Evolutionary conservation across 2,797 vertebrate species (phyloP), one percentile per base, ranked within the genome.

Genomic region (Rousettus madagascariensis): DNA sequence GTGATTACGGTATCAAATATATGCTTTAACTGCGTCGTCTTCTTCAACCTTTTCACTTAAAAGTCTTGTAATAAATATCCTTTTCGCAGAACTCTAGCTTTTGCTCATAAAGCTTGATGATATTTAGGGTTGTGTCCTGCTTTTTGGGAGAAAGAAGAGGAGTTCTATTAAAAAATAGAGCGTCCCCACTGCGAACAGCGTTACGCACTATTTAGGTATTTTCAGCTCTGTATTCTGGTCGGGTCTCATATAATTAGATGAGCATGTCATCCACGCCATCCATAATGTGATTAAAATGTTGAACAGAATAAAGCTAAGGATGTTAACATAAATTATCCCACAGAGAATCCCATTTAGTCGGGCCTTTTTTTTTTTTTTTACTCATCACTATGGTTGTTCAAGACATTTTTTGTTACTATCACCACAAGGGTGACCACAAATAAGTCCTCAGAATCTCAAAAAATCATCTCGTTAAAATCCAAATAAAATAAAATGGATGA

Each of bases 201-300:
- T 12, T 46, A 5, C 2, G 9, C 30, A 3, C 4, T 1, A 6
- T 15, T 41, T 10, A 38, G 7, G 15, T 61, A 9, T 61, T 72
- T 84, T 63, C 26, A 66, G 22, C 6, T 46, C 3, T 13, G 1
- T 0, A 2, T 36, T 33, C 4, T 30, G 46, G 11, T 4, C 10
- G 28, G 4, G 8, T 2, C 8, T 46, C 61, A 15, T 22, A 1
- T 72, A 53, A 53, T 6, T n/a, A 65, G 33, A 51, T 51, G 74
- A n/a, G 0, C 10, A 11, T 26, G 5, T 15, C 13, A 1, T 33
- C 13, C 51, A 0, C 59, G 9, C 3, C 5, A 15, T 57, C 46
- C 91, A 19, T 36, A 28, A 80, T 69, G 26, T 66, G 55, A 63
- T 72, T 28, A 68, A 87, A 82, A 75, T 2, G 0, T 26, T 61